Evolutionary conservation across 2,797 vertebrate species (phyloP), one percentile per base, ranked within the genome.

Genomic region (Fistularia tabacaria): DNA sequence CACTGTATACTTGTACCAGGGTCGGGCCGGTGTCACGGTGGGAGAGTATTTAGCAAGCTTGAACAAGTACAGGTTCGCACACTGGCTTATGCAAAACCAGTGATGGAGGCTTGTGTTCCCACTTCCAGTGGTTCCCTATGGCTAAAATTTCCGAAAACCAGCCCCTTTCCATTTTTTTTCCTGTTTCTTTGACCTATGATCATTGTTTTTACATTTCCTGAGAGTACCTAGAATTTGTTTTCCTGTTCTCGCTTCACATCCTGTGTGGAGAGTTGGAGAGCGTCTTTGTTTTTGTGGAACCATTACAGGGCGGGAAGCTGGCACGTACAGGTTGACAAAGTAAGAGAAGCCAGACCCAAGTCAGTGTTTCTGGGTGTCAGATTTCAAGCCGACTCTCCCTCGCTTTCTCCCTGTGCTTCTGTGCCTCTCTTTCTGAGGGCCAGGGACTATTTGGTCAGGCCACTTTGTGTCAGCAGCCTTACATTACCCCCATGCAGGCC

Each of bases 321-420:
- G 81, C 88, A 86, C 79, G 77, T 85, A 82, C 86, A 80, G 88
- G 87, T 87, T 84, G 81, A 81, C 84, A 69, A 77, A 82, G 73
- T 79, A 85, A 85, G 85, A 86, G 81, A 88, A 87, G 85, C 80
- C 87, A 87, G 87, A 84, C 87, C 85, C 81, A 80, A 85, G 74
- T 84, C 79, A 69, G 74, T 79, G 76, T 85, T 85, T 84, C 73
- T 83, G 73, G 79, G 89, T 86, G 86, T 92, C 85, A 76, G 63
- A 81, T 90, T 90, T 89, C 89, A 85, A 76, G 66, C 73, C 77
- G 54, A 42, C 59, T 51, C 73, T 56, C 73, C 36, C 39, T 48
- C 53, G 59, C 63, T 70, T 68, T 57, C 63, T 10, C 68, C 46
- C 57, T 47, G 11, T 59, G 36, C 11, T 42, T 14, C 51, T 52